Percentiles rank a stretch among this genome's conserved stretches.
These are phyloP conservation scores for Lasius platythorax DNA, from an alignment of 2,888 invertebrate species.

Conservation along the genomic window DNA sequence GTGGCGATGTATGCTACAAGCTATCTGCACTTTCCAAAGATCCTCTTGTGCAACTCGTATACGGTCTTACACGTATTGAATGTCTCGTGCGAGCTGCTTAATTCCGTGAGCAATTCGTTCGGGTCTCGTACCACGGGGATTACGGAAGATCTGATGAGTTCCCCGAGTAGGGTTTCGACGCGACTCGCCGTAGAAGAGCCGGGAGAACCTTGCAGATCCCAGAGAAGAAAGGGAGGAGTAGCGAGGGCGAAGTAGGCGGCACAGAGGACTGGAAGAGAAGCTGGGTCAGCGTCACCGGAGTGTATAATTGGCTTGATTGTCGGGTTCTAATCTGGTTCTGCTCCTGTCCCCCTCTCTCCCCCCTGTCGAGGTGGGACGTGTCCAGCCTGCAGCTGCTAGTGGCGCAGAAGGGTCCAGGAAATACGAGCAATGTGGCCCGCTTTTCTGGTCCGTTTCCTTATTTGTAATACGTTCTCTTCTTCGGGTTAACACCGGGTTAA, in stretches of 20 bases:
- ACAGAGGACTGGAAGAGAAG: constrained; percentile 78
- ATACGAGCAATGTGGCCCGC: constrained; percentile 68
- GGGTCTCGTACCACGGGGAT: constrained; percentile 81
- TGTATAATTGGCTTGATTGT: constrained; percentile 86
- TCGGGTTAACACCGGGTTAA: constrained; percentile 58
- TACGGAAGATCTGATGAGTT: constrained; percentile 84
- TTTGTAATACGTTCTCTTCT: constrained; percentile 72
- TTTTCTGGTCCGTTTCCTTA: constrained; percentile 75
- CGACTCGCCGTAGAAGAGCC: constrained; percentile 69
- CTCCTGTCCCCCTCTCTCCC: constrained; percentile 68
- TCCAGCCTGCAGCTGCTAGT: constrained; percentile 69
- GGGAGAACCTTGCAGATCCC: constrained; percentile 63
- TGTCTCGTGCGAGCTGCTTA: constrained; percentile 79
- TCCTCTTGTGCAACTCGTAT: constrained; percentile 28
- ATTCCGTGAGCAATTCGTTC: constrained; percentile 83
- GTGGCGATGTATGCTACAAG: not conserved
- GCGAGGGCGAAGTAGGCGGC: constrained; percentile 76
- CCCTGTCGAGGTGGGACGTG: constrained; percentile 76
- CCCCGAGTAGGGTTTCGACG: constrained; percentile 79
- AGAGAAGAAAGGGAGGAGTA: constrained; percentile 67
- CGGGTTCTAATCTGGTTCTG: constrained; percentile 84
- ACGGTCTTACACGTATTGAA: constrained; percentile 70
- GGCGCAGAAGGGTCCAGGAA: constrained; percentile 66
- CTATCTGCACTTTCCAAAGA: constrained; percentile 40
- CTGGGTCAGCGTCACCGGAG: constrained; percentile 84